Evolutionary conservation across 2,113 vertebrate species (phyloP).

Genomic region (Eulacestoma nigropectus): DNA sequence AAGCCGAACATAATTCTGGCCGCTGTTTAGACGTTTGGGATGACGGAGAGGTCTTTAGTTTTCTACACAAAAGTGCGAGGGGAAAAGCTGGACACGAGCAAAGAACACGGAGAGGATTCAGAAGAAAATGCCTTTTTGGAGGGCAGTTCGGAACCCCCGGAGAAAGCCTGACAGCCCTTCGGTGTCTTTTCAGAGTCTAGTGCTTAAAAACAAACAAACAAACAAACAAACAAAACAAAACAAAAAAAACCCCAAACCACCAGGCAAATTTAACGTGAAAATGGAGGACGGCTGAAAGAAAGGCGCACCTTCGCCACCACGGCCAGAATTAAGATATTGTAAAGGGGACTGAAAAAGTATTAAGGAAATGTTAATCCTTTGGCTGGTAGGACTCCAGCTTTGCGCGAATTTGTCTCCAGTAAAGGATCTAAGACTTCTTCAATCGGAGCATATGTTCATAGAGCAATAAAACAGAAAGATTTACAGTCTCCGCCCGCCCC

Average conservation of each 20-base stretch:
- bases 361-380: slow-evolving; percentile 70
- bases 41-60: slow-evolving; percentile 15
- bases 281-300: background rate
- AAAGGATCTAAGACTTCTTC: slow-evolving; percentile 88
- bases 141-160: background rate
- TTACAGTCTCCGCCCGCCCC: slow-evolving; percentile 96
- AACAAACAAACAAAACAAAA: too few species aligned
- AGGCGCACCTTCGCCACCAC: background rate
- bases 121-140: background rate
- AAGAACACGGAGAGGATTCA: background rate
- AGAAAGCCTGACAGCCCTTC: background rate
- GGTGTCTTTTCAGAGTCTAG: background rate
- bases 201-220: background rate
- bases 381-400: slow-evolving; percentile 74
- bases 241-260: too few species aligned
- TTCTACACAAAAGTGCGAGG: background rate
- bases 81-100: background rate
- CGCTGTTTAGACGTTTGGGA: background rate
- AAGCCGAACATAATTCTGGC: slow-evolving; percentile 22
- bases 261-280: background rate
- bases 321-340: background rate
- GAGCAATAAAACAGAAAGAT: slow-evolving; percentile 99
- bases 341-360: background rate
- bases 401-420: slow-evolving; percentile 79
- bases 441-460: slow-evolving; percentile 96